phyloP scores from a whole-genome alignment of 2,113 vertebrate genomes.

The Burhinus oedicnemus region DNA sequence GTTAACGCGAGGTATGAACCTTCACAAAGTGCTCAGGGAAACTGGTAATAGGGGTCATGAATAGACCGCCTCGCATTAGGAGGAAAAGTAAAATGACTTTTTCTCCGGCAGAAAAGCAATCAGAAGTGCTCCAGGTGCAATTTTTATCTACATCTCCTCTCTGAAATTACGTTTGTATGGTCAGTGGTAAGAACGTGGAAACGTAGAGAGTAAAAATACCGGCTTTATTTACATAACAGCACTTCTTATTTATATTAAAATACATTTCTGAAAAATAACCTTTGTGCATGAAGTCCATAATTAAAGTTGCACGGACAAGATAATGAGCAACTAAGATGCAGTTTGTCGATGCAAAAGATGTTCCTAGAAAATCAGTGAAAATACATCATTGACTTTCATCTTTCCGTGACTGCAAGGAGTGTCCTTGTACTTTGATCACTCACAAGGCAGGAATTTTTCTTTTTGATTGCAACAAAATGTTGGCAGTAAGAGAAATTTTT shows the following conservation, averaged over 20 bases:
- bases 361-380: not conserved
- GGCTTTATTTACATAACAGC: not conserved
- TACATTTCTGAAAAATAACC: not conserved
- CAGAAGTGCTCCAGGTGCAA: not conserved
- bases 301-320: not conserved
- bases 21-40: not conserved
- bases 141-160: not conserved
- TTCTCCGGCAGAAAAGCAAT: not conserved
- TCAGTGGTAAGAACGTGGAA: not conserved
- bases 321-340: not conserved
- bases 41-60: not conserved
- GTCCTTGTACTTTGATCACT: not conserved
- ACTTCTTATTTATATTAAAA: not conserved
- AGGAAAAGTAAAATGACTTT: not conserved
- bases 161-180: not conserved
- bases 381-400: not conserved
- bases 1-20: not conserved
- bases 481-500: not conserved
- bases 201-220: not conserved
- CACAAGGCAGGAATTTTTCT: not conserved
- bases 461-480: not conserved
- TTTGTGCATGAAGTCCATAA: not conserved
- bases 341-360: not conserved
- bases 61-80: not conserved
- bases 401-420: not conserved